Base-by-base conservation (phyloP, 2,888 invertebrate genomes). In the Pomacea canaliculata region DNA sequence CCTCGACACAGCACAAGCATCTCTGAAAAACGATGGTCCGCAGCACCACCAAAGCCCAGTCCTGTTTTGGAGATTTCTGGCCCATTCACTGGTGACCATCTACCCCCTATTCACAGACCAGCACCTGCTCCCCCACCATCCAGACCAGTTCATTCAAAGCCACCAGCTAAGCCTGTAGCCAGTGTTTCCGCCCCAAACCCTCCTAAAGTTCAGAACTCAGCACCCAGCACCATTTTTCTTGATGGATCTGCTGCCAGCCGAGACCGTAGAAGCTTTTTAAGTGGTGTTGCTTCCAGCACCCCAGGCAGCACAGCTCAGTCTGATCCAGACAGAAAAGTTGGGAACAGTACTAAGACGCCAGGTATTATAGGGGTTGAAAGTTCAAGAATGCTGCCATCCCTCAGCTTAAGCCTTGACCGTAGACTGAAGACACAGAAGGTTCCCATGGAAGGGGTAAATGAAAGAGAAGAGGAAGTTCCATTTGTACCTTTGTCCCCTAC, bases 1-100 rank as follows among this genome's bases (percentile, higher is more conserved):
- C 67, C 75, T 73, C 71, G 81, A 76, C 65, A 65, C 69, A 69
- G 74, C 19, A 49, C 76, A 70, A 75, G 65, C 70, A 62, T 67
- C 51, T 60, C 70, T 56, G 51, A 63, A 46, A 76, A 67, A 37
- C 62, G 73, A 19, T 69, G 77, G 74, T 74, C 74, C 3, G 46
- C 74, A 18, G 74, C 74, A 16, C 74, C 74, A 16, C 70, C 49
- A 56, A 69, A 63, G 19, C 69, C 74, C 18, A 74, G 62, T 60
- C 56, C 69, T 49, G 60, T 60, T 18, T 49, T 74, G 18, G 74
- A 74, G 18, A 74, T 74, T n/a, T 74, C 74, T 2, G 74, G 74
- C 9, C 74, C 74, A 23, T 62, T 74, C 19, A 59, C 49, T 56
- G 74, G 68, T 23, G 74, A 68, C 19, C 62, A 48, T 0, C 74